A percentile compares a stretch with the other conserved stretches of the same genome.
These are phyloP conservation scores for Dynastes grantii DNA, from an alignment of 2,888 invertebrate species.

Conservation along the genomic window DNA sequence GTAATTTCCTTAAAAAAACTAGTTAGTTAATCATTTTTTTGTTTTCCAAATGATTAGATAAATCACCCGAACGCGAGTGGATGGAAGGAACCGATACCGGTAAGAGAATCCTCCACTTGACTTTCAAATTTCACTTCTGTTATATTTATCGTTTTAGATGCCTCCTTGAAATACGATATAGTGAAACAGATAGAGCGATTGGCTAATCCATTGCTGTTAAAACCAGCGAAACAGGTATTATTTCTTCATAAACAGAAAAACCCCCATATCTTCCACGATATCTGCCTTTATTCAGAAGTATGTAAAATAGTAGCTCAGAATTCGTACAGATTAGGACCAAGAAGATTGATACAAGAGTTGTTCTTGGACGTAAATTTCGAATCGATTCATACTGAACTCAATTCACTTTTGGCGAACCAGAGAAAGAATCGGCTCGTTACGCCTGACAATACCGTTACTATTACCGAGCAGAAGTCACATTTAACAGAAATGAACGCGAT, in stretches of 20 bases:
- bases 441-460: conserved; percentile 51
- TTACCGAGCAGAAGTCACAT: conserved; percentile 2
- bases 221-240: conserved; percentile 87
- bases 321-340: conserved; percentile 86
- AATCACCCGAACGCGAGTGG: conserved; percentile 17
- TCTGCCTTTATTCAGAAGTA: conserved; percentile 95
- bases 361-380: conserved; percentile 90
- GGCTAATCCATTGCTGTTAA: conserved; percentile 85
- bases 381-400: conserved; percentile 73
- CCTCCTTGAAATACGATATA: conserved; percentile 70
- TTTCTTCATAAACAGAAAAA: conserved; percentile 83
- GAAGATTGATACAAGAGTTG: conserved; percentile 93
- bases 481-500: conserved; percentile 37
- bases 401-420: conserved; percentile 68
- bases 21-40: background rate
- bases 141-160: conserved; percentile 36
- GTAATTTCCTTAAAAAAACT: no score
- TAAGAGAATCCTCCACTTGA: background rate
- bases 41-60: conserved; percentile 4
- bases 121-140: conserved; percentile 4
- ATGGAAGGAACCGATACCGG: conserved; percentile 28
- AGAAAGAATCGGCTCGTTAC: conserved; percentile 52
- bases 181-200: conserved; percentile 82
- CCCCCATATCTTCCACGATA: conserved; percentile 84
- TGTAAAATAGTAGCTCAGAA: conserved; percentile 84